Evolutionary conservation across 2,113 vertebrate species (phyloP).

Genomic region (Podarcis muralis): DNA sequence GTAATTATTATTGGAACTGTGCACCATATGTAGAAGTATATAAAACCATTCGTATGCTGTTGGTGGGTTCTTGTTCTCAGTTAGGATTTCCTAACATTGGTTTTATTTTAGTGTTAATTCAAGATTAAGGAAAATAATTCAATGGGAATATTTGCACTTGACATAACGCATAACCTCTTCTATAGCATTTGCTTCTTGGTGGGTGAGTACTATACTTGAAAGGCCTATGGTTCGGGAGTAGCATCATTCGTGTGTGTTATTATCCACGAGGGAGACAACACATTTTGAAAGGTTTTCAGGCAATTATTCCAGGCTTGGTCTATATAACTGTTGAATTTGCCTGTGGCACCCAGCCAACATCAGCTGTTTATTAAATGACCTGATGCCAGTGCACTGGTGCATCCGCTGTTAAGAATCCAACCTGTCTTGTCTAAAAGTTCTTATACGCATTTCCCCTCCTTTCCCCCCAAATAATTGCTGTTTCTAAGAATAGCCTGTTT

Average conservation of each 20-base stretch:
- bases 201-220: neutral
- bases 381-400: constrained; percentile 69
- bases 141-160: fast-evolving
- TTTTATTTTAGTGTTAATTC: neutral
- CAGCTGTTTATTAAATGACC: constrained; percentile 67
- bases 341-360: constrained; percentile 65
- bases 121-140: constrained; percentile 11
- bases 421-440: constrained; percentile 63
- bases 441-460: constrained; percentile 62
- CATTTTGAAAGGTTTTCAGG: constrained; percentile 52
- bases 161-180: neutral
- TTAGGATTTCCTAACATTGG: neutral
- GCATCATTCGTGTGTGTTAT: constrained; percentile 28
- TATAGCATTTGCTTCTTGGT: neutral
- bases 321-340: constrained; percentile 66
- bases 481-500: constrained; percentile 76
- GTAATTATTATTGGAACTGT: neutral
- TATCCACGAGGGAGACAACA: constrained; percentile 13
- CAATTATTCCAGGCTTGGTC: constrained; percentile 56
- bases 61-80: neutral
- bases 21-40: neutral
- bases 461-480: constrained; percentile 65
- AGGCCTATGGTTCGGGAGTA: neutral
- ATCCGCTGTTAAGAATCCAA: constrained; percentile 64
- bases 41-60: neutral